These are phyloP conservation scores for Madoqua kirkii DNA, from an alignment of 2,113 vertebrate species.

Conservation along the genomic window DNA sequence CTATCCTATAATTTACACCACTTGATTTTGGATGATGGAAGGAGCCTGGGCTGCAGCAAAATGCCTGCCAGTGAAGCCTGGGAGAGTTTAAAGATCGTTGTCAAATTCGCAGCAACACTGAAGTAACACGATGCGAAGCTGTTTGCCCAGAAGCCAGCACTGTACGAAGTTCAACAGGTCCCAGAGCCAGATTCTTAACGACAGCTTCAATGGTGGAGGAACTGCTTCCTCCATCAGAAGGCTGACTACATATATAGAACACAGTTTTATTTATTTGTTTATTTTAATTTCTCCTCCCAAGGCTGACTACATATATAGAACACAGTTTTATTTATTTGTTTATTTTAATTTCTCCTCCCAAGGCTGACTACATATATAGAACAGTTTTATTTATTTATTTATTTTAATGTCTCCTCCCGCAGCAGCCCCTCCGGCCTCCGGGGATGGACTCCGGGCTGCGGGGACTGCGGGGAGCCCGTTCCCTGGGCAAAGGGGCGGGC, in stretches of 20 bases:
- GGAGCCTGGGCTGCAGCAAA: background rate
- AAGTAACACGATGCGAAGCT: background rate
- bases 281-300: too few relatives aligned
- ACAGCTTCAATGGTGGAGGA: background rate
- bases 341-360: background rate
- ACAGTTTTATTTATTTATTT: too few relatives aligned
- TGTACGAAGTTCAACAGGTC: background rate
- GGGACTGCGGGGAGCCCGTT: slow-evolving; percentile 59
- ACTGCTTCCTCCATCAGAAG: background rate
- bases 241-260: background rate
- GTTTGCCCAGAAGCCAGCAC: background rate
- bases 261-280: background rate
- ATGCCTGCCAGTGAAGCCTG: background rate
- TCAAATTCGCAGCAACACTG: background rate
- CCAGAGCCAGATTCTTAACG: background rate
- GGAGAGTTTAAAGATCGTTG: background rate
- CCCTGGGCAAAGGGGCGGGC: slow-evolving; percentile 12
- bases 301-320: background rate
- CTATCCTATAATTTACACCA: background rate
- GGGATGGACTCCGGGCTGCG: background rate
- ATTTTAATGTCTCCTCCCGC: too few relatives aligned
- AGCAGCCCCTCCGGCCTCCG: slow-evolving; percentile 12
- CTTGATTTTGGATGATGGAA: background rate
- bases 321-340: background rate
- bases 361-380: too few relatives aligned